Evolutionary conservation across 2,113 vertebrate species (phyloP), one percentile per base, ranked within the genome.

Genomic region (Upupa epops): DNA sequence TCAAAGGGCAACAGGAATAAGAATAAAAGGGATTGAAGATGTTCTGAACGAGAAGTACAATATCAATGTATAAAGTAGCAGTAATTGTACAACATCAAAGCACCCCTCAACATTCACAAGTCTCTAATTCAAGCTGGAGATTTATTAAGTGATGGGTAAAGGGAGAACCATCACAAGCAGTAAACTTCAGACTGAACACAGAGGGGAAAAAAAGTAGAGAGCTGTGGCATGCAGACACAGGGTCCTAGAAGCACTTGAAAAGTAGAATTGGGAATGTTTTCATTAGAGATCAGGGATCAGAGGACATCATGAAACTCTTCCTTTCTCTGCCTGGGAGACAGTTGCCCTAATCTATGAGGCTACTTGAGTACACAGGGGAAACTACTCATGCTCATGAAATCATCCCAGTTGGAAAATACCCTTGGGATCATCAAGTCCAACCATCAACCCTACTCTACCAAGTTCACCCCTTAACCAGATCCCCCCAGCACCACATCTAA

Each of bases 11-110:
- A 74, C 11, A 81, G 56, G n/a, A 83, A 52, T 54, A 52, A 1
- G 18, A 68, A 69, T 55, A 68, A 14, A 16, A 71, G 40, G 46
- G 46, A 46, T 0, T 74, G 73, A 61, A 82, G 65, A 37, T 86
- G 77, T 20, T 86, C 77, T 72, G 77, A 95, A 90, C 90, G 70
- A 81, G 29, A 92, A 89, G 56, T 63, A 90, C 31, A 90, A 31
- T 91, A 73, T 90, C 90, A 81, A 81, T 86, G 69, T 45, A 78
- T 56, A 54, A 89, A 88, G 45, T 36, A 58, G 22, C 58, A 81
- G 90, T 88, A 95, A 82, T 15, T 65, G 54, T 64, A 81, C 78
- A 84, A 78, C 78, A 93, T 91, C 82, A 94, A 94, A 93, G 88
- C 11, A 45, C 40, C 4, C 7, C 71, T 91, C 51, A 36, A 79